Evolutionary conservation across 2,113 vertebrate species (phyloP).

Genomic region (Felis catus): DNA sequence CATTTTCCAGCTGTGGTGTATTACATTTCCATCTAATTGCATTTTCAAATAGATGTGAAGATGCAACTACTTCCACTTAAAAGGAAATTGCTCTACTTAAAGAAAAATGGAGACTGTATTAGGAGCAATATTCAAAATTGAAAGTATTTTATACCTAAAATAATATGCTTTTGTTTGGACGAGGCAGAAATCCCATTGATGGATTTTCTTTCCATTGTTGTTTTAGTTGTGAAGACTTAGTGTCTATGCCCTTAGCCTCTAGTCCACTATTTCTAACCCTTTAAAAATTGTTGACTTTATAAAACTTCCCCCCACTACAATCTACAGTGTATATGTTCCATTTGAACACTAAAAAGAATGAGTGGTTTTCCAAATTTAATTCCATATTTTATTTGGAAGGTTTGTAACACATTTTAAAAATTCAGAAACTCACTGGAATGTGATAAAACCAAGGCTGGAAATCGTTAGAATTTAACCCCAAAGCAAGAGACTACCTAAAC

Average conservation of each 20-base stretch:
- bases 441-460: constrained; percentile 37
- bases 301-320: neutral
- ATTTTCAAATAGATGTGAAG: constrained; percentile 83
- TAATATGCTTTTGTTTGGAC: constrained; percentile 61
- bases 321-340: neutral
- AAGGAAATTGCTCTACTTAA: constrained; percentile 72
- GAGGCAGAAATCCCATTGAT: neutral
- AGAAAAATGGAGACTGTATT: constrained; percentile 72
- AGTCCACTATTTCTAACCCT: neutral
- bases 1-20: constrained; percentile 76
- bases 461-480: neutral
- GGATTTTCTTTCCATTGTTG: neutral
- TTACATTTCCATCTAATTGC: constrained; percentile 80
- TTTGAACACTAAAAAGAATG: constrained; percentile 30
- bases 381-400: constrained; percentile 47
- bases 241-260: neutral
- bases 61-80: constrained; percentile 77
- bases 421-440: constrained; percentile 14
- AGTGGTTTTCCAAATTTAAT: constrained; percentile 46
- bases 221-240: constrained; percentile 16
- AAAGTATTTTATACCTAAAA: constrained; percentile 73
- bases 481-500: constrained; percentile 26
- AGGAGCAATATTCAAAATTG: constrained; percentile 59
- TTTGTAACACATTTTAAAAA: constrained; percentile 29
- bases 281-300: neutral